These are phyloP conservation scores for Gephyroberyx darwinii DNA, from an alignment of 2,797 vertebrate genomes.

Conservation along the genomic window DNA sequence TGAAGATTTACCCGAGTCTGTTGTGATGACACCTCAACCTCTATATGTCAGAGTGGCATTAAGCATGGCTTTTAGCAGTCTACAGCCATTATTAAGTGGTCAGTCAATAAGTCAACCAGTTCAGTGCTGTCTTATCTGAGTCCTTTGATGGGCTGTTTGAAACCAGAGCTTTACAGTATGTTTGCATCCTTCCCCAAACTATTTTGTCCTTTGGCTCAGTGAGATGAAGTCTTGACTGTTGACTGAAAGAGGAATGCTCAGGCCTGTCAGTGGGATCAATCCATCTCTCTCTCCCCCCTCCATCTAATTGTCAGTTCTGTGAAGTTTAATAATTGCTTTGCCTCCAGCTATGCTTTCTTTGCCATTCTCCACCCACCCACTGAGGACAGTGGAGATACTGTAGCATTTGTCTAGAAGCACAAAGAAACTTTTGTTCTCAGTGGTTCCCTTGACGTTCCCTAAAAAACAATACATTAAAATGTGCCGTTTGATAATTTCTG, in stretches of 20 bases:
- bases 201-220: constrained; percentile 29
- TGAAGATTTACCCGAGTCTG: constrained; percentile 1
- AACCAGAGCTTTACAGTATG: constrained; percentile 26
- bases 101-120: constrained; percentile 18
- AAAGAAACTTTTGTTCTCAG: constrained; percentile 32
- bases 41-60: constrained; percentile 24
- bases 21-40: constrained; percentile 23
- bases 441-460: neutral
- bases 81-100: constrained; percentile 23
- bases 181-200: constrained; percentile 28
- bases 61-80: constrained; percentile 21
- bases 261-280: constrained; percentile 34
- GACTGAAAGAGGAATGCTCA: constrained; percentile 39
- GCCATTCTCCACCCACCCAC: constrained; percentile 29
- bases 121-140: constrained; percentile 19
- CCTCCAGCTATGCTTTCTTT: constrained; percentile 37
- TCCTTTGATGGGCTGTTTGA: constrained; percentile 38
- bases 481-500: neutral
- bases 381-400: constrained; percentile 33
- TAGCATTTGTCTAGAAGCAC: constrained; percentile 19
- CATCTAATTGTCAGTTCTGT: constrained; percentile 54
- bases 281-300: neutral
- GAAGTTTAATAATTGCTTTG: constrained; percentile 45
- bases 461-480: neutral
- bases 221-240: constrained; percentile 22